phyloP scores from a whole-genome alignment of 2,888 invertebrate genomes.

The Limenitis arthemis region DNA sequence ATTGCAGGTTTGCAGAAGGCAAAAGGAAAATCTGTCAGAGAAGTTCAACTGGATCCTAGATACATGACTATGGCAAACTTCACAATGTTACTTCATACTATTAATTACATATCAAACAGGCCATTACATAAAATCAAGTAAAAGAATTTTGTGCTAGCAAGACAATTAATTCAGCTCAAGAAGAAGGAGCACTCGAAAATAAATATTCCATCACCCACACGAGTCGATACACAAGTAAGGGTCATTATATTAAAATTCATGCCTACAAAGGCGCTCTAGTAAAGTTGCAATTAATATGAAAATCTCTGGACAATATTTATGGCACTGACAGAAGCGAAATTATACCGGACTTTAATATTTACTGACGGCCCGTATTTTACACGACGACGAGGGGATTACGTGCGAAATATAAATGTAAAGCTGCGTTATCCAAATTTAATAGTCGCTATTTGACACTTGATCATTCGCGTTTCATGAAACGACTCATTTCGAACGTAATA shows the following conservation, averaged over 20 bases:
- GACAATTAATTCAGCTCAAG: background rate
- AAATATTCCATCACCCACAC: slow-evolving; percentile 6
- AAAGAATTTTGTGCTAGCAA: no score
- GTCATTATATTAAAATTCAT: slow-evolving; percentile 49
- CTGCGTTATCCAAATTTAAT: slow-evolving; percentile 47
- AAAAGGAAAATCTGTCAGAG: no score
- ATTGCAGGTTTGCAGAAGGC: no score
- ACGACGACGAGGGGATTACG: slow-evolving; percentile 54
- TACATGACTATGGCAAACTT: no score
- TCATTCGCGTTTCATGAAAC: slow-evolving; percentile 44
- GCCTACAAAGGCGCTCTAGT: slow-evolving; percentile 45
- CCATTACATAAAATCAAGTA: no score
- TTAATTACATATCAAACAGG: no score
- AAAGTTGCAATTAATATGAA: slow-evolving; percentile 57
- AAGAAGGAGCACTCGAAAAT: slow-evolving; percentile 13
- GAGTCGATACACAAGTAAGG: slow-evolving; percentile 22
- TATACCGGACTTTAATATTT: slow-evolving; percentile 60
- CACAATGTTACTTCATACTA: no score
- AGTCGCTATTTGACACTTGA: slow-evolving; percentile 52
- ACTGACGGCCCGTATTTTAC: slow-evolving; percentile 61
- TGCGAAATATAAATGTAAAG: slow-evolving; percentile 46
- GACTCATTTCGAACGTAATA: slow-evolving; percentile 41
- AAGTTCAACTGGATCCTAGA: no score
- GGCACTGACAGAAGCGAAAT: slow-evolving; percentile 52
- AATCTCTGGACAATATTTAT: slow-evolving; percentile 59